Conservation (phyloP, 2,888 invertebrate genomes). For the Drosophila borealis region DNA sequence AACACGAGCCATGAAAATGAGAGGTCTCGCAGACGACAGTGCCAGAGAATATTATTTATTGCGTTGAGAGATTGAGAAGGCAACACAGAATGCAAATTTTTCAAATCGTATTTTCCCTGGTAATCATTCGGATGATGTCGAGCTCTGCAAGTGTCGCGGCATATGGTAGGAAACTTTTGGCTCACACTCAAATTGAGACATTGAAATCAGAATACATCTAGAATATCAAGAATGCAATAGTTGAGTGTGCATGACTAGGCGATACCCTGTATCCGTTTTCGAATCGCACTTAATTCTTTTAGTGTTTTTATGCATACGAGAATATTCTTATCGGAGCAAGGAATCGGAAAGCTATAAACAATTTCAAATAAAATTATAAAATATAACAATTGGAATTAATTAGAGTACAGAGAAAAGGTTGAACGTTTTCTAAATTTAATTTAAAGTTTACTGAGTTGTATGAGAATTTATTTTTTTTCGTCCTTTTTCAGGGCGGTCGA, state of each 20-base stretch:
- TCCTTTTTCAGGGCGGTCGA: too few relatives aligned
- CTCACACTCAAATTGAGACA: conserved; percentile 31
- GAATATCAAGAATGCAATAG: not conserved
- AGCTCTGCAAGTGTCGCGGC: conserved; percentile 24
- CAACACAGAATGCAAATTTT: conserved; percentile 32
- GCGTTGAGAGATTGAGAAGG: conserved; percentile 34
- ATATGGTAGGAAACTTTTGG: conserved; percentile 31
- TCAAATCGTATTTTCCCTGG: conserved; percentile 13
- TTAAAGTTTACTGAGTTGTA: too few relatives aligned
- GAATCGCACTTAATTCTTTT: too few relatives aligned
- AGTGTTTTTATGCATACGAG: too few relatives aligned
- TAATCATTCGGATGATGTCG: conserved; percentile 23
- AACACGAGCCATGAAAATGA: conserved; percentile 15
- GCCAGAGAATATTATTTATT: conserved; percentile 67
- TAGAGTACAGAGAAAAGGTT: too few relatives aligned
- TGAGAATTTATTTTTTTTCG: too few relatives aligned
- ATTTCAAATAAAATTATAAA: too few relatives aligned
- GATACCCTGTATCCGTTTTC: not conserved
- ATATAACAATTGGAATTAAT: too few relatives aligned
- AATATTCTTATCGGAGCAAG: too few relatives aligned
- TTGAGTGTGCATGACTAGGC: not conserved
- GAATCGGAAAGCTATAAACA: too few relatives aligned
- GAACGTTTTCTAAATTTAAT: too few relatives aligned
- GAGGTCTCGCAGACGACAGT: conserved; percentile 23
- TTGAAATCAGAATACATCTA: conserved; percentile 22